Evolutionary conservation across 2,888 invertebrate species (phyloP), one percentile per base, ranked within the genome.

Genomic region (Thera britannica): DNA sequence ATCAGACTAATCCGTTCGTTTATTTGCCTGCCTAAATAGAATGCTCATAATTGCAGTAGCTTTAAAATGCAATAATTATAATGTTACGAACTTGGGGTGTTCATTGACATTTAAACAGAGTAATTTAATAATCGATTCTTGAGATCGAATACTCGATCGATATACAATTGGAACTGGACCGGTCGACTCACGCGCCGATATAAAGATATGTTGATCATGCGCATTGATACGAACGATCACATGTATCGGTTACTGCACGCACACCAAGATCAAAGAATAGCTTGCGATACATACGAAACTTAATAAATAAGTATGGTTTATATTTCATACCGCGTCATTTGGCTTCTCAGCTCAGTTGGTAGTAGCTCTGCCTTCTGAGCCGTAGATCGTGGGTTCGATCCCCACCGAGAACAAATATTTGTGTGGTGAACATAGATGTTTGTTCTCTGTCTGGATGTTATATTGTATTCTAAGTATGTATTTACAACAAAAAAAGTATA

Each of bases 181-280:
- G 52, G 52, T 52, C 34, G 75, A 77, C 80, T 84, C 77, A 84
- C 86, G 85, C 86, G 82, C 83, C 79, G 87, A 88, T 87, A 85
- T 82, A 88, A 86, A 86, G 86, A 88, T 80, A 79, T 79, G 51
- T 46, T 55, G 73, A 92, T 92, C 88, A 87, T 87, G 88, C 82
- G 84, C 87, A 85, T 81, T 85, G 91, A 92, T 92, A 91, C 6
- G 23, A 85, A 84, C 83, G 86, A 89, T 90, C 88, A 86, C 83
- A 83, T 80, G 81, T 89, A 90, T 91, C 87, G 77, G 82, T 89
- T 88, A 87, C 89, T 83, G 49, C 57, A 41, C 81, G 83, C 80
- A 58, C 34, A 73, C 9, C 34, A 74, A 75, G 79, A 81, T 80
- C 86, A 48, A 58, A 58, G n/a, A 48, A 48, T 58, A 11, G 9